Base-by-base conservation (phyloP, 2,797 vertebrate genomes). In the Poliocrania exsul region DNA sequence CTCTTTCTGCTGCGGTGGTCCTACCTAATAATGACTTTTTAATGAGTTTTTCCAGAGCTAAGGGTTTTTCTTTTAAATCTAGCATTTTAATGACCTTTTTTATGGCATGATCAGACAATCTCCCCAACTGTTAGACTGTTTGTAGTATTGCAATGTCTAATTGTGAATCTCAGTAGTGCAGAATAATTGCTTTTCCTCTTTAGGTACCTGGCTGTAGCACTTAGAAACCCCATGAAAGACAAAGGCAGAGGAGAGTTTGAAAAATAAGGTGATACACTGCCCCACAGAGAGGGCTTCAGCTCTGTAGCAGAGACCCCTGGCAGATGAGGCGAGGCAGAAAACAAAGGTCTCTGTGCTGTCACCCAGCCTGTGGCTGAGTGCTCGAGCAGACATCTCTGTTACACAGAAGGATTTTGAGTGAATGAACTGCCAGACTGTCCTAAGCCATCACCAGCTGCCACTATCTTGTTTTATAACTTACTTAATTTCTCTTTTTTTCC, bases 11-110 rank as follows among this genome's bases (percentile, higher is more conserved):
- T 88, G 15, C 28, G 67, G 61, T 0, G 0, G 35, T 91, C 85
- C 87, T 82, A 96, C 84, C 83, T 95, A 92, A 79, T 94, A 86
- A 92, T 60, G 89, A 72, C 79, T 87, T 93, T 74, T 82, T 94
- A 93, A 96, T 81, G 93, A 89, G 25, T 66, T 95, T 96, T 92
- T 91, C 64, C 67, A 88, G 81, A 61, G 53, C 74, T 94, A 67
- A 77, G 90, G 65, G 28, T 23, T 91, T 92, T 92, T 93, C 77
- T 93, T 95, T 89, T 73, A 88, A 94, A 84, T 88, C 26, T 51
- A 92, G 26, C 58, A 69, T 69, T 89, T 88, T 93, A 95, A 90
- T 38, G 67, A 65, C 0, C 0, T 38, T 65, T 88, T 95, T 93
- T 75, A 77, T 85, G 53, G 57, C 51, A 82, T 81, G 81, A 93